Evolutionary conservation across 2,888 invertebrate species (phyloP), one percentile per base, ranked within the genome.

Genomic region (Girardia tigrina): DNA sequence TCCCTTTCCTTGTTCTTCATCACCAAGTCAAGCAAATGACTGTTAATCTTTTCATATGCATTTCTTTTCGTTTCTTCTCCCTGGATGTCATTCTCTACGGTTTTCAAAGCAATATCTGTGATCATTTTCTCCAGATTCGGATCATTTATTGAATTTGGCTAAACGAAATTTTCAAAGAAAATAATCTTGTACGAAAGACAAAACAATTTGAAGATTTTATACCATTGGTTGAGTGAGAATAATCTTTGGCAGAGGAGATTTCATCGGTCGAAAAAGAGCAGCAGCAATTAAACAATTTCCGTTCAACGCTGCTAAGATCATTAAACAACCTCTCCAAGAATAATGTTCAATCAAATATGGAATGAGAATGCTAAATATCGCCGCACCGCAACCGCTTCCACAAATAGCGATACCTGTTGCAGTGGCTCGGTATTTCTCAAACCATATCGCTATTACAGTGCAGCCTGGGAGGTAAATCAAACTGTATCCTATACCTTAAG

Each of bases 391-490:
- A 6, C 97, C 97, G 0, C 94, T 94, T 1, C 97, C 97, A 82
- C 93, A 93, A 0, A 93, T 93, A 0, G 93, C 93, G 78, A 94
- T 90, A 23, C 94, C 97, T 0, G 95, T 97, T 4, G 98, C 97
- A 80, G 97, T 88, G 42, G 95, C 92, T 75, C 97, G 88, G 80
- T 89, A 89, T 80, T 91, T 90, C 83, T 98, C 95, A 83, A 98
- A 98, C 87, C 97, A 98, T 80, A 91, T 91, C 0, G 94, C 94
- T 36, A 98, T 97, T 82, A 92, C 92, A 76, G 97, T 94, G 80
- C 98, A 95, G 75, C 97, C 95, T 0, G 98, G 97, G 77, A 98
- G 87, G 84, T 97, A 98, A 83, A 98, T 94, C 78, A 98, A 88
- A 0, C 97, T 97, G 81, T 97, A 92, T 20, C 97, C 97, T 72